Percentiles rank a stretch among this genome's conserved stretches.
Evolutionary conservation across 2,797 vertebrate genomes (phyloP).

Genomic region (Danio tinwini): DNA sequence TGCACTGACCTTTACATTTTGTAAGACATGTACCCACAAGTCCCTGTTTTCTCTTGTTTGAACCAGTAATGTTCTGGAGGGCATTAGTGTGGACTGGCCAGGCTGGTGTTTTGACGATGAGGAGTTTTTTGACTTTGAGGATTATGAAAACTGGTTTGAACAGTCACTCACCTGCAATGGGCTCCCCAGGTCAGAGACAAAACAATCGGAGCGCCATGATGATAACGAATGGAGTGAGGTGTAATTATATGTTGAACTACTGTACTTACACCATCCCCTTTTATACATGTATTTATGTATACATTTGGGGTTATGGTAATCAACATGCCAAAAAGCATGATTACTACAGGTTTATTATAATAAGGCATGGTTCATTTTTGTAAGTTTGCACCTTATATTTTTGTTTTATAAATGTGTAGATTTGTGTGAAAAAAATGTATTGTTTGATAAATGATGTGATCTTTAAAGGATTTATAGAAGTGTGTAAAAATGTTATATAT

Average conservation of each 20-base stretch:
- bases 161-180: constrained; percentile 48
- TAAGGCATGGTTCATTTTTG: too few relatives aligned
- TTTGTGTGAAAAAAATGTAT: background rate
- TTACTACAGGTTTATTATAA: too few relatives aligned
- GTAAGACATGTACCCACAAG: background rate
- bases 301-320: too few relatives aligned
- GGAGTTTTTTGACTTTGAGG: constrained; percentile 69
- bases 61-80: constrained; percentile 63
- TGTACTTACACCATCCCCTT: background rate
- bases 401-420: too few relatives aligned
- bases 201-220: constrained; percentile 54
- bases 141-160: constrained; percentile 56
- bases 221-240: constrained; percentile 76
- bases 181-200: background rate
- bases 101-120: constrained; percentile 79
- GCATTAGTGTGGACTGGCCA: constrained; percentile 76
- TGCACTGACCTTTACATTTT: background rate
- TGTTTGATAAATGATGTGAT: constrained; percentile 1
- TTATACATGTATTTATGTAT: too few relatives aligned
- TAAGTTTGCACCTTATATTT: too few relatives aligned
- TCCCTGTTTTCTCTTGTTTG: constrained; percentile 20
- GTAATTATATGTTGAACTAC: constrained; percentile 57
- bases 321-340: too few relatives aligned
- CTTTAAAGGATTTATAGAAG: background rate
- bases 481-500: too few relatives aligned